phyloP scores from a whole-genome alignment of 2,888 invertebrate genomes.

The Lasioglossum oenotherae region DNA sequence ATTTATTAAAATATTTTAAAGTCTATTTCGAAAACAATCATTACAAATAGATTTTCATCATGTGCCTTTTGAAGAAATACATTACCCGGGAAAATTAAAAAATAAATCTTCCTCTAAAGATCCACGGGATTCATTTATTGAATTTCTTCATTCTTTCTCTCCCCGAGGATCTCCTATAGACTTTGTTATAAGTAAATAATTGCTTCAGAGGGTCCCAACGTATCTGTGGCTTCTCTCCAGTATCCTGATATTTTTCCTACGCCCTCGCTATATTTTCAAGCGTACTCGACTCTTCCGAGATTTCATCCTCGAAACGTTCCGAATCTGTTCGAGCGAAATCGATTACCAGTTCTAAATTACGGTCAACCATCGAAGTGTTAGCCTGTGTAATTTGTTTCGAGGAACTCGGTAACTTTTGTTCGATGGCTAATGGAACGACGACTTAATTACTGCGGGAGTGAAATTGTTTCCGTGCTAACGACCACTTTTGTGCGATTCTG shows the following conservation, averaged over 20 bases:
- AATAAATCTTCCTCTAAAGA: background rate
- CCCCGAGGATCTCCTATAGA: background rate
- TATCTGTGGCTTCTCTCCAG: background rate
- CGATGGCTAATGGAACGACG: slow-evolving; percentile 4
- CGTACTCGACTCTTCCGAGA: background rate
- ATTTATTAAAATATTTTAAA: background rate
- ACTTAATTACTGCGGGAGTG: background rate
- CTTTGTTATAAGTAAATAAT: background rate
- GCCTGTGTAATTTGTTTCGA: background rate
- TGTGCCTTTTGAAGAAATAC: background rate
- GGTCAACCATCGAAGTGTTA: background rate
- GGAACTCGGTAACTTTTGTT: background rate
- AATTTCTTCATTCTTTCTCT: background rate
- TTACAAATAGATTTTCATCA: background rate
- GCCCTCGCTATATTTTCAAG: background rate
- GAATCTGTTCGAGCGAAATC: background rate
- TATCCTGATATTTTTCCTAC: background rate
- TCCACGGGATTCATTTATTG: background rate
- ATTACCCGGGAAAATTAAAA: background rate
- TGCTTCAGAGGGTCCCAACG: background rate
- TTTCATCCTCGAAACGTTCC: background rate
- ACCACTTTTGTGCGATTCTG: background rate
- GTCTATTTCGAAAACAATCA: background rate
- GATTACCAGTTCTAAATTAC: too few relatives aligned
- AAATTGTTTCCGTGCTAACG: slow-evolving; percentile 23